Evolutionary conservation across 2,888 invertebrate species (phyloP).

Genomic region (Criorhina ranunculi): DNA sequence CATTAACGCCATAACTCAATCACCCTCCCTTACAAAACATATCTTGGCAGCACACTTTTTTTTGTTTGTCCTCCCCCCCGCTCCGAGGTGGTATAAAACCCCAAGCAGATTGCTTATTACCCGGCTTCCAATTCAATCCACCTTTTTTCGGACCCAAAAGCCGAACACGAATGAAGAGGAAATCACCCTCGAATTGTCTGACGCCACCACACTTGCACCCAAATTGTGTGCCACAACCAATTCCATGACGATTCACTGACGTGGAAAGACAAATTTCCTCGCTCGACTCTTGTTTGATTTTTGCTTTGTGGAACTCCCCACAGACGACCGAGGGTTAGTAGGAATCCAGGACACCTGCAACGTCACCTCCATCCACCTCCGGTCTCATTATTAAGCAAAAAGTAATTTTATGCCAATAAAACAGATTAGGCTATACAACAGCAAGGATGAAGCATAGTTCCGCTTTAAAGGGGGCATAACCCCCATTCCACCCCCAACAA

Average conservation of each 20-base stretch:
- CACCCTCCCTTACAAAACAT: slow-evolving; percentile 56
- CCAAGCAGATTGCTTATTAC: slow-evolving; percentile 70
- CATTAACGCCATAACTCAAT: slow-evolving; percentile 76
- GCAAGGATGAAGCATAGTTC: slow-evolving; percentile 22
- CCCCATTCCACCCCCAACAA: background rate
- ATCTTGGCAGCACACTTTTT: slow-evolving; percentile 30
- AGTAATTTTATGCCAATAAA: slow-evolving; percentile 75
- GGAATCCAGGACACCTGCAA: slow-evolving; percentile 63
- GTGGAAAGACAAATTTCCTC: slow-evolving; percentile 54
- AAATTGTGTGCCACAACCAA: slow-evolving; percentile 72
- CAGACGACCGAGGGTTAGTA: slow-evolving; percentile 47
- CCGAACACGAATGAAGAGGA: slow-evolving; percentile 20
- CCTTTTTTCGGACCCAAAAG: slow-evolving; percentile 61
- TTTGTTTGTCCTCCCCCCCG: slow-evolving; percentile 1
- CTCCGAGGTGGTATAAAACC: slow-evolving; percentile 20
- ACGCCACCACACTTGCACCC: slow-evolving; percentile 16
- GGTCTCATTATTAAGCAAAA: slow-evolving; percentile 42
- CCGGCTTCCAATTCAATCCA: slow-evolving; percentile 45
- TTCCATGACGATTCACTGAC: slow-evolving; percentile 75
- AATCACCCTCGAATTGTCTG: slow-evolving; percentile 54
- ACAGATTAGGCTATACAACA: slow-evolving; percentile 62
- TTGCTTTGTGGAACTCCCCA: slow-evolving; percentile 42
- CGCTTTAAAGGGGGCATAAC: background rate
- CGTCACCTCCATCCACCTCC: background rate
- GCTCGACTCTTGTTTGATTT: slow-evolving; percentile 64